Base-by-base conservation (phyloP, 2,888 invertebrate genomes). In the Zootermopsis nevadensis region DNA sequence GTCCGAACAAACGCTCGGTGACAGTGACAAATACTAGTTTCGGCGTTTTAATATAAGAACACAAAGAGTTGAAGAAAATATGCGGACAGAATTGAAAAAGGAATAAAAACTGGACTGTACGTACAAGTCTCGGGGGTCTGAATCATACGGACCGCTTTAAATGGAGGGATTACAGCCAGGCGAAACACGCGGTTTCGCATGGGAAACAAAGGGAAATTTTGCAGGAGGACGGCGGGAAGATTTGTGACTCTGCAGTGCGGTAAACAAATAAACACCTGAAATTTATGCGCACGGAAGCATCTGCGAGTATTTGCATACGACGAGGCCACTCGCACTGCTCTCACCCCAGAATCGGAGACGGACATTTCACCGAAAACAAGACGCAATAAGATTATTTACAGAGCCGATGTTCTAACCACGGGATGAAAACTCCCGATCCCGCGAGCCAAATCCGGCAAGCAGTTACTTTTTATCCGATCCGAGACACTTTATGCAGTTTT, bases 231-330 rank as follows among this genome's bases (percentile, higher is more conserved):
- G 12, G 69, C 1, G 24, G 27, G 69, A 69, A 69, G 69, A 69
- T 69, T 69, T 69, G 69, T 69, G 69, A 24, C 10, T 69, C 69
- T 33, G 69, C 69, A 69, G 31, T 69, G 69, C 69, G 69, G 69
- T 33, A 69, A 15, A 33, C 33, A 69, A 0, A 66, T 24, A 33
- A 31, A 69, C 33, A 69, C 69, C 30, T 4, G 15, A 12, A 69
- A 60, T 60, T 4, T 60, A 27, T n/a, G n/a, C 12, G 10, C 69
- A 69, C 69, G 10, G 33, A 33, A 30, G 33, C 33, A 33, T 69
- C 7, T 33, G 33, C 69, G 33, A 33, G 69, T 33, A 22, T 30
- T 33, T 31, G 4, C 31, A 33, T 33, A 69, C 27, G 19, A 60
- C 6, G 10, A 33, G 33, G 33, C 33, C 33, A 15, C 22, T 22